A percentile compares a stretch with the other conserved stretches of the same genome.
Conservation (phyloP, 2,797 vertebrate genomes). For the Syngnathus rostellatus region DNA sequence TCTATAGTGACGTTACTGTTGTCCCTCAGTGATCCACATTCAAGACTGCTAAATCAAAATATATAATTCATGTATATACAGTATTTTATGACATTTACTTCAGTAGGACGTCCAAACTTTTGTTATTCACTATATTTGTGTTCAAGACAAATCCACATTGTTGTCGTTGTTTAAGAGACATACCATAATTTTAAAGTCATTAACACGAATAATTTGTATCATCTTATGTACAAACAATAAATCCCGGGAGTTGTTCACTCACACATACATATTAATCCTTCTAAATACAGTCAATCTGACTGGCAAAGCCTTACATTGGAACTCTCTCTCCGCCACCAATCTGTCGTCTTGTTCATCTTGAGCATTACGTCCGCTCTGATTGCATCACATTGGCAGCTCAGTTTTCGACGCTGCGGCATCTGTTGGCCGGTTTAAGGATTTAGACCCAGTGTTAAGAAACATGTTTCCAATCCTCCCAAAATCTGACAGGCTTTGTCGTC, state of each 20-base stretch:
- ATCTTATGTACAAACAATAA: slow-evolving; percentile 10
- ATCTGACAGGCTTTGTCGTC: slow-evolving; percentile 60
- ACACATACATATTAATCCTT: slow-evolving; percentile 15
- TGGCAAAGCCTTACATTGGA: slow-evolving; percentile 12
- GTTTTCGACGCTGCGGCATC: slow-evolving; percentile 41
- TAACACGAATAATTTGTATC: background rate
- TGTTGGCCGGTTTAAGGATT: slow-evolving; percentile 60
- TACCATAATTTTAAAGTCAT: slow-evolving; percentile 10
- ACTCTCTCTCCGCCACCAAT: slow-evolving; percentile 36
- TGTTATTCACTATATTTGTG: too few species aligned
- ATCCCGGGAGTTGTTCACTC: slow-evolving; percentile 13
- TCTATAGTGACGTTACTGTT: slow-evolving; percentile 1
- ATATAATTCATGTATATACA: background rate
- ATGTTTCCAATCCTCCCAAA: slow-evolving; percentile 57
- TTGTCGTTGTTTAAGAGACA: slow-evolving; percentile 8
- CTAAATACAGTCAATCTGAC: slow-evolving; percentile 13
- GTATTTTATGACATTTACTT: background rate
- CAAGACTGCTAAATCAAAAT: slow-evolving; percentile 3
- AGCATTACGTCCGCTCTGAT: slow-evolving; percentile 54
- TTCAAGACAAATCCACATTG: background rate
- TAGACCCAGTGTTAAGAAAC: slow-evolving; percentile 57
- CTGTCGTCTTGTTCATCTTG: slow-evolving; percentile 49
- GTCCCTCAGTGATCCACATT: slow-evolving; percentile 17
- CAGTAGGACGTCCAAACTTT: background rate
- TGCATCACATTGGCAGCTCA: slow-evolving; percentile 44